Percentiles rank a stretch among this genome's conserved stretches.
Conservation (phyloP, 2,888 invertebrate species). For the Pseudolycoriella hygida region DNA sequence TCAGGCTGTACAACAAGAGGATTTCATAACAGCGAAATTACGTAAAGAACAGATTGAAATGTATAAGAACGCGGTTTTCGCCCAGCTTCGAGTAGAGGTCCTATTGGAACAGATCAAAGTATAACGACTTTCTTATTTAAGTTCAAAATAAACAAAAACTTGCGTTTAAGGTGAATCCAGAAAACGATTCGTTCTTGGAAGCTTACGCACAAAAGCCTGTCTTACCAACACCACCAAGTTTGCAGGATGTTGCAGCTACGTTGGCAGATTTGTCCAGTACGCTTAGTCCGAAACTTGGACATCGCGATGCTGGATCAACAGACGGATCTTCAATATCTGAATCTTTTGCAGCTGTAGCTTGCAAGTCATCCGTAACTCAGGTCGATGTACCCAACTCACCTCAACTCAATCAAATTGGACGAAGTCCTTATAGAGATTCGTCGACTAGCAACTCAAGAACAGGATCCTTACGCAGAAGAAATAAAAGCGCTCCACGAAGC, state of each 20-base stretch:
- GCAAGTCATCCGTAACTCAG: background rate
- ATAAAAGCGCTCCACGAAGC: slow-evolving; percentile 46
- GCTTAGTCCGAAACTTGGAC: slow-evolving; percentile 17
- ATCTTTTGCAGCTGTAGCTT: background rate
- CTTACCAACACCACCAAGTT: slow-evolving; percentile 25
- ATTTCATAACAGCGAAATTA: slow-evolving; percentile 76
- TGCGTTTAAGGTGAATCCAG: slow-evolving; percentile 10
- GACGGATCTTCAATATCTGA: background rate
- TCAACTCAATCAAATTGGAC: slow-evolving; percentile 17
- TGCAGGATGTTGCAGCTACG: slow-evolving; percentile 26
- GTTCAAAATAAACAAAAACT: no score
- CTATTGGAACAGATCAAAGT: slow-evolving; percentile 66
- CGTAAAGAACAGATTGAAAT: slow-evolving; percentile 83
- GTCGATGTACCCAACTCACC: slow-evolving; percentile 20
- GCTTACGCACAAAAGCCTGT: slow-evolving; percentile 25
- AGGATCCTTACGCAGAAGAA: slow-evolving; percentile 42
- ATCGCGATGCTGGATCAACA: background rate
- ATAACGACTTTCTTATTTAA: no score
- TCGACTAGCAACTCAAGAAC: slow-evolving; percentile 31
- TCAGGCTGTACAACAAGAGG: slow-evolving; percentile 80
- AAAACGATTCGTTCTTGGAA: slow-evolving; percentile 25
- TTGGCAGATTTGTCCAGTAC: slow-evolving; percentile 12
- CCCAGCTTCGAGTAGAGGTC: slow-evolving; percentile 53
- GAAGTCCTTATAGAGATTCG: slow-evolving; percentile 29
- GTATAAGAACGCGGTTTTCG: slow-evolving; percentile 57